Conservation (phyloP, 2,113 vertebrate genomes). For the Eolophus roseicapilla region DNA sequence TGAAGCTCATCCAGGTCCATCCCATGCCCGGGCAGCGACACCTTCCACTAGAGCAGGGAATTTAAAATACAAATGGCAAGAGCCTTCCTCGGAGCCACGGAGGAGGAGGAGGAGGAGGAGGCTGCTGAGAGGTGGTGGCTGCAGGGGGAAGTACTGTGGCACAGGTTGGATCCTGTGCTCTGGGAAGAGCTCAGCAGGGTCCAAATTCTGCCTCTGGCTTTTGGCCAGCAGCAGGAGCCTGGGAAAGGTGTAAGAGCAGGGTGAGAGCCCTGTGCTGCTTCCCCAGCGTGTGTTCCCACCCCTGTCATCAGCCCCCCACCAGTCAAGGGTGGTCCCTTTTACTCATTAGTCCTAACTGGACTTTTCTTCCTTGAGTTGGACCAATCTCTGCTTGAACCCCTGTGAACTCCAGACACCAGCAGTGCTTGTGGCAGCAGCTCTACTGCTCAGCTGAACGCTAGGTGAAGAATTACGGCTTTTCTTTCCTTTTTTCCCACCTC, state of each 20-base stretch:
- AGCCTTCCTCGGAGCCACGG: not conserved
- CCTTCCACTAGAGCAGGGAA: not conserved
- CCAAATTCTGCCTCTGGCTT: not conserved
- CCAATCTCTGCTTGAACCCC: not conserved
- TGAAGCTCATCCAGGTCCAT: not conserved
- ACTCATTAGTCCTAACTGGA: not conserved
- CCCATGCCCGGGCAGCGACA: not conserved
- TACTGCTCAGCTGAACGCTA: not conserved
- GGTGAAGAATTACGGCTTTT: not conserved
- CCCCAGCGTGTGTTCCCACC: not conserved
- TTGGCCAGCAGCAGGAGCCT: not conserved
- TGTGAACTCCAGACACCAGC: not conserved
- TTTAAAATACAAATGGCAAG: not conserved
- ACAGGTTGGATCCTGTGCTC: not conserved
- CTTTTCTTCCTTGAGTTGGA: not conserved
- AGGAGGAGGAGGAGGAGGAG: not conserved
- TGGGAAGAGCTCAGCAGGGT: not conserved
- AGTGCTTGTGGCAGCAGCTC: not conserved
- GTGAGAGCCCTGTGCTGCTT: not conserved
- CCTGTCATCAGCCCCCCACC: not conserved
- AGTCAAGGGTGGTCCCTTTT: too few species aligned
- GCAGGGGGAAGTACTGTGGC: rapidly evolving
- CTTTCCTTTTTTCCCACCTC: not conserved
- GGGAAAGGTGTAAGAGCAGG: not conserved
- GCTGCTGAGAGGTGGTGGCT: not conserved